phyloP scores from a whole-genome alignment of 2,797 vertebrate species.

The Myotis daubentonii region DNA sequence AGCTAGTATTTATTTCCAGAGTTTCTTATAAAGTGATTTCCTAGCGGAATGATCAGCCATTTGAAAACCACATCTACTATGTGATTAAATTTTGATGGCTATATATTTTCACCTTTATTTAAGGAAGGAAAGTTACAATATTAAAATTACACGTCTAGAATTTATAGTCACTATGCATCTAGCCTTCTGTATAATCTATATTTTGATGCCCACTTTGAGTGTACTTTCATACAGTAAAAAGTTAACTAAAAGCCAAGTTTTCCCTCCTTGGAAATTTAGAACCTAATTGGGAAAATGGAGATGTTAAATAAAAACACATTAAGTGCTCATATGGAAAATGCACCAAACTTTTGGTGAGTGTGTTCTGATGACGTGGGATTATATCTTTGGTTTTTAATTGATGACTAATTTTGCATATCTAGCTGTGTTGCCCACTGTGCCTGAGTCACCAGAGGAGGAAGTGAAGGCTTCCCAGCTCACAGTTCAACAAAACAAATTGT shows the following conservation, averaged over 20 bases:
- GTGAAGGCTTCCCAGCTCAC: slow-evolving; percentile 83
- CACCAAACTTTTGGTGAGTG: not conserved
- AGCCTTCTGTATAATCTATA: not conserved
- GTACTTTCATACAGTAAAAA: not conserved
- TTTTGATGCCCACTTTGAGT: not conserved
- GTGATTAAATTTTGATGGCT: slow-evolving; percentile 19
- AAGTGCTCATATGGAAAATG: not conserved
- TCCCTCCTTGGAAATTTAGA: slow-evolving; percentile 1
- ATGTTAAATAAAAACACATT: slow-evolving; percentile 16
- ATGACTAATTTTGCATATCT: not conserved
- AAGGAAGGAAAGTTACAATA: not conserved
- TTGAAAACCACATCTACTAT: slow-evolving; percentile 17
- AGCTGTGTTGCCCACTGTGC: slow-evolving; percentile 82
- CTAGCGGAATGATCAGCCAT: not conserved
- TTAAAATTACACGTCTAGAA: slow-evolving; percentile 23
- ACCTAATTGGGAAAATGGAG: not conserved
- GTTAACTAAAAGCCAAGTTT: slow-evolving; percentile 17
- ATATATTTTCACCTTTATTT: not conserved
- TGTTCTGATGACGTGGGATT: slow-evolving; percentile 37
- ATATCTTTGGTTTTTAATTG: slow-evolving; percentile 5
- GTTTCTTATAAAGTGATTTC: not conserved
- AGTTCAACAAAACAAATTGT: slow-evolving; percentile 86
- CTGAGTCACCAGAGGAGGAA: slow-evolving; percentile 85
- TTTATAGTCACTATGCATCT: slow-evolving; percentile 5
- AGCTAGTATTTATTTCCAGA: slow-evolving; percentile 18